Evolutionary conservation across 1,140 invertebrate genomes (phyloP).

Genomic region (Papilio helenus): DNA sequence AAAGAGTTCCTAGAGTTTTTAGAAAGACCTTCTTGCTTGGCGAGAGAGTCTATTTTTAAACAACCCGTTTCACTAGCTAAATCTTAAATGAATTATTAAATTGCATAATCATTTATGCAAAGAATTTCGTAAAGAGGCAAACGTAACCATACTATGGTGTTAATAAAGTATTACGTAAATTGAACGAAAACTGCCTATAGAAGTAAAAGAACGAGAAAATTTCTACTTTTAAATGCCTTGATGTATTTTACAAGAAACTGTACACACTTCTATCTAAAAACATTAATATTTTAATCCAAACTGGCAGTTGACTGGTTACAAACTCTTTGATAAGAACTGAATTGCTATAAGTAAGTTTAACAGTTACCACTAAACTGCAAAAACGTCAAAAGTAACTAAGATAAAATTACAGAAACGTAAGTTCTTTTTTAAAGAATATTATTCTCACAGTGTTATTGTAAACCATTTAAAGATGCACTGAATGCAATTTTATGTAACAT

Average conservation of each 20-base stretch:
- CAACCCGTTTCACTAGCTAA: neutral
- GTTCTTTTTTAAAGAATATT: neutral
- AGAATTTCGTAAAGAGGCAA: constrained; percentile 30
- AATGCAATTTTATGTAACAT: neutral
- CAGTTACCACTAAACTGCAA: neutral
- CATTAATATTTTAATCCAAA: neutral
- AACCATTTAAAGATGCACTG: neutral
- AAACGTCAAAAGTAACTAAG: too few species aligned
- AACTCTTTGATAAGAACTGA: neutral
- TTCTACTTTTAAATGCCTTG: neutral
- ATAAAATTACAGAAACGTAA: too few species aligned
- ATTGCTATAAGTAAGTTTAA: neutral
- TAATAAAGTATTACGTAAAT: constrained; percentile 47
- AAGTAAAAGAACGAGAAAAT: neutral
- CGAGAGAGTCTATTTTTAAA: neutral
- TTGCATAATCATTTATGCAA: constrained; percentile 25
- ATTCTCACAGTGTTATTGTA: neutral
- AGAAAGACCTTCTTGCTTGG: neutral
- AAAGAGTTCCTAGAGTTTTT: too few species aligned
- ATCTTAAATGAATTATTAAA: neutral
- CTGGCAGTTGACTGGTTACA: neutral
- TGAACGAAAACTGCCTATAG: constrained; percentile 29
- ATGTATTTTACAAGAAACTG: neutral
- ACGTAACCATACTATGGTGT: constrained; percentile 39
- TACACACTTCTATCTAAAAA: neutral